Conservation (phyloP, 2,888 invertebrate species). For the Plusia festucae region DNA sequence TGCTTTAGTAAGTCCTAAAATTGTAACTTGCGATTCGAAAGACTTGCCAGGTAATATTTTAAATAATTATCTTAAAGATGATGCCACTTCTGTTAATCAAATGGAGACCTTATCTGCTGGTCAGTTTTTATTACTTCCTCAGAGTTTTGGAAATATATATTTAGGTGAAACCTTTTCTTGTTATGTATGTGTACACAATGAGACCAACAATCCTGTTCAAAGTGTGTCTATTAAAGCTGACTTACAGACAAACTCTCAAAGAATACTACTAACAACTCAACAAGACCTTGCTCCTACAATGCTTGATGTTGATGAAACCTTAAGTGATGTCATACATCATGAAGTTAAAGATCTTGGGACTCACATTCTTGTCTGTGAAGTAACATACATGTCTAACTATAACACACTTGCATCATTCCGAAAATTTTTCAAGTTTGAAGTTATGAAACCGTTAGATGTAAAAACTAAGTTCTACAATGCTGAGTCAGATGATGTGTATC, state of each 20-base stretch:
- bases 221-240: slow-evolving; percentile 97
- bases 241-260: slow-evolving; percentile 97
- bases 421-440: slow-evolving; percentile 99
- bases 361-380: slow-evolving; percentile 99
- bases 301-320: slow-evolving; percentile 94
- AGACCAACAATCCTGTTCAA: slow-evolving; percentile 94
- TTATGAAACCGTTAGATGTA: slow-evolving; percentile 98
- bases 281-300: slow-evolving; percentile 90
- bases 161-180: slow-evolving; percentile 99
- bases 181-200: slow-evolving; percentile 99
- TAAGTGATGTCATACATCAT: slow-evolving; percentile 98
- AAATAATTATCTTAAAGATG: slow-evolving; percentile 93
- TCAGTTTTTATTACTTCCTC: slow-evolving; percentile 97
- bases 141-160: slow-evolving; percentile 99
- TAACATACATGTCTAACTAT: slow-evolving; percentile 94
- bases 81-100: slow-evolving; percentile 95
- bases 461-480: slow-evolving; percentile 99
- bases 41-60: slow-evolving; percentile 95
- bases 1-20: slow-evolving; percentile 94
- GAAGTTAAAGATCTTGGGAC: slow-evolving; percentile 99
- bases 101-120: slow-evolving; percentile 95
- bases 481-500: slow-evolving; percentile 93
- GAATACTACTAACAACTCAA: slow-evolving; percentile 94
- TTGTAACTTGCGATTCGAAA: slow-evolving; percentile 95
- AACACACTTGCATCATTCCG: slow-evolving; percentile 95